Evolutionary conservation across 2,888 invertebrate genomes (phyloP).

Genomic region (Stegophylla sp.): DNA sequence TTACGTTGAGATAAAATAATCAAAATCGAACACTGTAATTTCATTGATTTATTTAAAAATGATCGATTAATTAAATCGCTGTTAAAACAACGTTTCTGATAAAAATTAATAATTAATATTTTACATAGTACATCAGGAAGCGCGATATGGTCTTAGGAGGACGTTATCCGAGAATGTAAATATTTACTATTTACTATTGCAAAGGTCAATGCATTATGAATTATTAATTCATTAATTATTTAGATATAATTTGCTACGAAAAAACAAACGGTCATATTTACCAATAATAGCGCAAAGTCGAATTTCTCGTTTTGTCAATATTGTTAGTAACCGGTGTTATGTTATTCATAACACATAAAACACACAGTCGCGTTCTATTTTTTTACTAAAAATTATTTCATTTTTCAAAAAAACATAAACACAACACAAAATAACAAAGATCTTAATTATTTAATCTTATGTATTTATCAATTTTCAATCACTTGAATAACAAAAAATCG

Average conservation of each 20-base stretch:
- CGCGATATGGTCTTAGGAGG: not conserved
- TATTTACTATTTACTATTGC: conserved; percentile 13
- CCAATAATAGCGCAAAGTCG: not conserved
- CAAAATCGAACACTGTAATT: not conserved
- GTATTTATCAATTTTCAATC: no score
- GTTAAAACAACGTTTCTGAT: no score
- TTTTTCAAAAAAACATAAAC: no score
- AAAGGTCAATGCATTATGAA: conserved; percentile 30
- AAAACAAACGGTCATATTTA: not conserved
- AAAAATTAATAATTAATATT: not conserved
- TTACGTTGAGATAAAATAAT: not conserved
- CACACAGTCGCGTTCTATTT: no score
- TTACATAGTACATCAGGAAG: not conserved
- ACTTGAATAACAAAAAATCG: no score
- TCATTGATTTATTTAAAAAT: not conserved
- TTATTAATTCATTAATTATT: not conserved
- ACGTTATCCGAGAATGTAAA: conserved; percentile 11
- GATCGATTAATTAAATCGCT: no score
- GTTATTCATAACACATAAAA: not conserved
- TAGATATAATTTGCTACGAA: not conserved
- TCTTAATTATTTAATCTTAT: no score
- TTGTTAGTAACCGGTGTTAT: no score
- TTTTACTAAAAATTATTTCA: no score
- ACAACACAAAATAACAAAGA: no score
- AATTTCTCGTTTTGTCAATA: not conserved